These are phyloP conservation scores for Acleris literana DNA, from an alignment of 2,888 invertebrate species.

Conservation along the genomic window DNA sequence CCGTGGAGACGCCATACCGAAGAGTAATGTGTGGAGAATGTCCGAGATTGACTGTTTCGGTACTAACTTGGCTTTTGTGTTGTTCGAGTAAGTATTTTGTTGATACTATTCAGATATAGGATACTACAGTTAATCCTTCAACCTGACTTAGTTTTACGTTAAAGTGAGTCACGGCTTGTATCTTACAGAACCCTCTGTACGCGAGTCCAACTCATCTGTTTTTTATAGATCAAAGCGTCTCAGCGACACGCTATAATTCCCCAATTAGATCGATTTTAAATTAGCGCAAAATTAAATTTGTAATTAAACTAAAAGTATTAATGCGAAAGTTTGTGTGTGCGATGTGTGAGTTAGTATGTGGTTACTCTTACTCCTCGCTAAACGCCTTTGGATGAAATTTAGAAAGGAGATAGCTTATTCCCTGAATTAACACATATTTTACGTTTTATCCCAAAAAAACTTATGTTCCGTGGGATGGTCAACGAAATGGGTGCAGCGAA, in stretches of 20 bases:
- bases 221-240: constrained; percentile 27
- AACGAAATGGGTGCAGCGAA: background rate
- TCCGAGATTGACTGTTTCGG: constrained; percentile 90
- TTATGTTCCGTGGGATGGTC: too few relatives aligned
- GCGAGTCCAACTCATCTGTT: background rate
- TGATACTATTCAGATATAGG: too few relatives aligned
- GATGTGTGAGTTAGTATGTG: background rate
- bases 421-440: too few relatives aligned
- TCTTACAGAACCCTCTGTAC: too few relatives aligned
- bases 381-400: background rate
- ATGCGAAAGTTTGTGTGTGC: background rate
- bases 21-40: constrained; percentile 82
- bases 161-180: too few relatives aligned
- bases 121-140: too few relatives aligned
- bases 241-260: constrained; percentile 60
- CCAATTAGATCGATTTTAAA: constrained; percentile 74
- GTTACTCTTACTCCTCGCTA: background rate
- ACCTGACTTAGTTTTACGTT: too few relatives aligned
- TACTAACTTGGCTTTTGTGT: constrained; percentile 90
- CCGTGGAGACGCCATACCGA: constrained; percentile 77
- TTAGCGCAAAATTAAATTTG: too few relatives aligned
- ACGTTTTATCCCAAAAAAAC: too few relatives aligned
- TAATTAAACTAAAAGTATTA: too few relatives aligned
- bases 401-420: too few relatives aligned
- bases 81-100: constrained; percentile 84